phyloP scores from a whole-genome alignment of 2,797 vertebrate species.

The Danio jaintianensis region DNA sequence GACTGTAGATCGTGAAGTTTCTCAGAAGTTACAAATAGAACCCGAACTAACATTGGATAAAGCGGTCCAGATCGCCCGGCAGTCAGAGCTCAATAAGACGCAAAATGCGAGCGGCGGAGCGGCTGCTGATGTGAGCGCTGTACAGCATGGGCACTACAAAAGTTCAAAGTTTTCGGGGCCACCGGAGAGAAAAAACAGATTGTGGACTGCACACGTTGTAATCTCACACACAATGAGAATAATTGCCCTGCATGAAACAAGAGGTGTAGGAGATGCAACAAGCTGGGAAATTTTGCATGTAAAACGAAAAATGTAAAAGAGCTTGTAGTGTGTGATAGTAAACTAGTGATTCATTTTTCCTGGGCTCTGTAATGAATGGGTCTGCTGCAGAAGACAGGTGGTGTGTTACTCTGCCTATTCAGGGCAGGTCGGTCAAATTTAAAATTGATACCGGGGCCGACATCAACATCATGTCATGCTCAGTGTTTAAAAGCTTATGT shows the following conservation, averaged over 20 bases:
- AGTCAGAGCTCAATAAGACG: background rate
- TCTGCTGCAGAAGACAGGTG: too few species aligned
- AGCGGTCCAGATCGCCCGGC: background rate
- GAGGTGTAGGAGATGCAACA: too few species aligned
- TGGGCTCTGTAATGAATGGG: too few species aligned
- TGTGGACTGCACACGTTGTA: background rate
- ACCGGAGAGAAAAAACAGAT: background rate
- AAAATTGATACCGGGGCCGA: conserved; percentile 28
- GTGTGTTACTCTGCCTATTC: background rate
- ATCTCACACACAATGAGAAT: background rate
- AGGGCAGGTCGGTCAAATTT: background rate
- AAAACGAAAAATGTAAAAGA: too few species aligned
- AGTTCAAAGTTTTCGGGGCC: background rate
- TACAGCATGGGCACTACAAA: background rate
- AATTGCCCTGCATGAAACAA: too few species aligned
- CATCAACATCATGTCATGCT: conserved; percentile 21
- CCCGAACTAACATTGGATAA: background rate
- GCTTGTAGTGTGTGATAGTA: too few species aligned
- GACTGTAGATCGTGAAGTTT: background rate
- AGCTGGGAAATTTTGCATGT: too few species aligned
- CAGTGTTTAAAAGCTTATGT: background rate
- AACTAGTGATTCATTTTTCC: too few species aligned
- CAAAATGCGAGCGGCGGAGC: background rate
- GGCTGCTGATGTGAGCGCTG: background rate
- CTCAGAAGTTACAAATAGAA: background rate